Base-by-base conservation (phyloP, 2,888 invertebrate genomes). In the Drosophila acutilabella region DNA sequence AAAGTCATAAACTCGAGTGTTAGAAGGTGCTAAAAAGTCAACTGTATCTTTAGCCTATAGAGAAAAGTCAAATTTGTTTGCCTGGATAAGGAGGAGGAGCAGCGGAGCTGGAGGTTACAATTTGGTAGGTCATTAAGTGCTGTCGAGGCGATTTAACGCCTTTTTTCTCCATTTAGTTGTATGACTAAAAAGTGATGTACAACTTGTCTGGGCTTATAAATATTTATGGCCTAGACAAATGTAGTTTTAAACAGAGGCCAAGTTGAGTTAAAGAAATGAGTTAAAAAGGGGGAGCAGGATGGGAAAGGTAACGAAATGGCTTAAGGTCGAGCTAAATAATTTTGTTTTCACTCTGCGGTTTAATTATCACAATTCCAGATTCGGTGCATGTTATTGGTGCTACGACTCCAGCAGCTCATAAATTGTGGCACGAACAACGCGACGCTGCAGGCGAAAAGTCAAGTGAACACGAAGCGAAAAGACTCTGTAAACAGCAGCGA, bases 291-390 rank as follows among this genome's bases (percentile, higher is more conserved):
- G 36, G 6, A 4, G 40, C 14, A 14, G 20, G n/a, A n/a, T n/a
- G n/a, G n/a, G n/a, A n/a, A n/a, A n/a, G n/a, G n/a, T n/a, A n/a
- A n/a, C 18, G 13, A 47, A 26, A 13, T 33, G 5, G 16, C 2
- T 30, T 30, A 30, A 30, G 41, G 59, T 50, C 30, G 60, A 44
- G 56, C 67, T 80, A 85, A 86, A 85, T 85, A 80, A 85, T 88
- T 88, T 80, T 80, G 71, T 76, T 84, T 85, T 85, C 83, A 86
- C 69, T 82, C 74, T 69, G 57, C 30, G 57, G 86, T 85, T 84
- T 88, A 84, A 84, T 84, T 84, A 84, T 88, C 86, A 68, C 74
- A 74, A 82, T 71, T 68, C 62, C 52, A 81, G 84, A 74, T 88
- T 76, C 71, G 59, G 66, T 71, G 62, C 75, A 74, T 72, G 75